Percentiles rank a stretch among this genome's conserved stretches.
These are phyloP conservation scores for Climacteris rufus DNA, from an alignment of 2,113 vertebrate genomes.

Conservation along the genomic window DNA sequence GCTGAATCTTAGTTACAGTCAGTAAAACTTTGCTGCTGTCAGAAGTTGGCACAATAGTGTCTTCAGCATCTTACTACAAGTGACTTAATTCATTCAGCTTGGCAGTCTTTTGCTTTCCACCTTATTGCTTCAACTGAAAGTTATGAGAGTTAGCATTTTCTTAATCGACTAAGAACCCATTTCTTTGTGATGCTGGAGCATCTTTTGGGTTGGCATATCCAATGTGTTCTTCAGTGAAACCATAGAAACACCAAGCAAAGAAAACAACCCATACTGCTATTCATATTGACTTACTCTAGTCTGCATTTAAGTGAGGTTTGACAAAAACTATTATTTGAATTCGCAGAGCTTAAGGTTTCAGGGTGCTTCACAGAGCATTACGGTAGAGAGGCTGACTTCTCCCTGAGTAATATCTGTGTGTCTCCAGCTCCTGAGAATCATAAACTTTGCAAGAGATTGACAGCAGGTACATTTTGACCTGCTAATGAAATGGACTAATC, in stretches of 20 bases:
- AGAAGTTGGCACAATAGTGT: background rate
- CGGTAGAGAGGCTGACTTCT: background rate
- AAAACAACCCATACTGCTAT: background rate
- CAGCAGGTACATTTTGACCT: background rate
- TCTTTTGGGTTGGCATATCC: background rate
- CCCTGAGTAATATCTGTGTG: background rate
- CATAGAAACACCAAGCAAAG: background rate
- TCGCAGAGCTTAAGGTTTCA: background rate
- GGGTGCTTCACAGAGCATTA: background rate
- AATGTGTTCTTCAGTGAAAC: background rate
- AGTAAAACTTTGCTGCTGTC: background rate
- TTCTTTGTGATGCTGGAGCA: background rate
- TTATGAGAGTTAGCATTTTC: background rate
- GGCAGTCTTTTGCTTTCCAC: background rate
- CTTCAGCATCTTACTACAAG: background rate
- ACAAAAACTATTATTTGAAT: background rate
- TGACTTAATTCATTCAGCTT: background rate
- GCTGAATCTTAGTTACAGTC: background rate
- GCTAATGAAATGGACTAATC: background rate
- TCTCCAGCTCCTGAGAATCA: background rate
- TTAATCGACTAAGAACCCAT: background rate
- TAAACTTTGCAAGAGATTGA: background rate
- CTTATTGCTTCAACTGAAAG: background rate
- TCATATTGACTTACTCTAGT: background rate
- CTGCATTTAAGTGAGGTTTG: background rate